These are phyloP conservation scores for Synanceia verrucosa DNA, from an alignment of 2,797 vertebrate genomes.

Conservation along the genomic window DNA sequence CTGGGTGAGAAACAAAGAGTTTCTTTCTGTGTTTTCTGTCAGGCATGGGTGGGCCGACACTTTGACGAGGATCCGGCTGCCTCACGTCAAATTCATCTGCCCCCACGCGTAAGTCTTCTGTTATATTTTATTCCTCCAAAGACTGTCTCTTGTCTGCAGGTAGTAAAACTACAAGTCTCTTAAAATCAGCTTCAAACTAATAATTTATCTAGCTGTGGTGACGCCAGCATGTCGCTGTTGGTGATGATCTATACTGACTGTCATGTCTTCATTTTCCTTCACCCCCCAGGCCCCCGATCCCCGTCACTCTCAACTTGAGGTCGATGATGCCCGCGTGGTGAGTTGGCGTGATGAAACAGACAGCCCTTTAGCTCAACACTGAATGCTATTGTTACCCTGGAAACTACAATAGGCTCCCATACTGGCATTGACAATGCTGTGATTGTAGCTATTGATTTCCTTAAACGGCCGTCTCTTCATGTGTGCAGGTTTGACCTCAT, in stretches of 20 bases:
- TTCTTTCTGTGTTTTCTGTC: conserved; percentile 50
- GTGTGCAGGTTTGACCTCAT: conserved; percentile 94
- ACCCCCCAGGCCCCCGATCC: conserved; percentile 87
- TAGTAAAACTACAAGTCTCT: background rate
- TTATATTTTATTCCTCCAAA: background rate
- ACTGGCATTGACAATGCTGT: conserved; percentile 45
- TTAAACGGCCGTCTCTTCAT: conserved; percentile 33
- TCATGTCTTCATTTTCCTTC: conserved; percentile 1
- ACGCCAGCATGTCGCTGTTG: background rate
- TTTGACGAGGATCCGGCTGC: conserved; percentile 89
- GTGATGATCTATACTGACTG: background rate
- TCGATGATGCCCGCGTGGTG: conserved; percentile 95
- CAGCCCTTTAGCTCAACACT: conserved; percentile 41
- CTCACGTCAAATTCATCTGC: conserved; percentile 96
- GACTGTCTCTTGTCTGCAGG: background rate
- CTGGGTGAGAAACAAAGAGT: conserved; percentile 31
- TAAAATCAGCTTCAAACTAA: background rate
- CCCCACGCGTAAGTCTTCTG: conserved; percentile 92
- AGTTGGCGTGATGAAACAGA: conserved; percentile 71
- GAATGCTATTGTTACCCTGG: conserved; percentile 53
- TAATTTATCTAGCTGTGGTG: background rate
- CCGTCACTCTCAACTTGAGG: conserved; percentile 96
- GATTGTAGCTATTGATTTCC: conserved; percentile 50
- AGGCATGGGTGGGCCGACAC: conserved; percentile 96
- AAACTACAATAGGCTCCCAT: conserved; percentile 46